A percentile compares a stretch with the other conserved stretches of the same genome.
These are phyloP conservation scores for Ceyx margarethae DNA, from an alignment of 2,113 vertebrate species.

Conservation along the genomic window DNA sequence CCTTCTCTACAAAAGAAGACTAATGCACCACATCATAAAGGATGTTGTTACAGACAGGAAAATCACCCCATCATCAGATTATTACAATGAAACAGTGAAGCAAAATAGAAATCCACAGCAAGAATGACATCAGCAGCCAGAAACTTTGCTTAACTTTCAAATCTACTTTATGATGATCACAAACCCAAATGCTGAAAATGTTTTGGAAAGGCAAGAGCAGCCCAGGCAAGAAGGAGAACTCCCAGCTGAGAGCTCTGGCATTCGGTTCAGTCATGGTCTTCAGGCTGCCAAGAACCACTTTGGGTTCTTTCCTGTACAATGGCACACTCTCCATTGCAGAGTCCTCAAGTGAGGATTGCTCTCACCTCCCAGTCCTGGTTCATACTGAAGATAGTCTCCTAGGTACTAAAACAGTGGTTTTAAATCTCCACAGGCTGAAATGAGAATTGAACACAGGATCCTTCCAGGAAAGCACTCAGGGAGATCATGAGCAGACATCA, in stretches of 20 bases:
- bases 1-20: not conserved
- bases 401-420: not conserved
- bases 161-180: not conserved
- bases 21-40: not conserved
- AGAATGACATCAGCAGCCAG: not conserved
- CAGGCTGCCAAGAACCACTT: not conserved
- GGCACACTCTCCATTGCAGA: not conserved
- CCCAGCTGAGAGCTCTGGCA: not conserved
- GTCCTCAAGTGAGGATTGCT: not conserved
- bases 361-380: not conserved
- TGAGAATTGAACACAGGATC: not conserved
- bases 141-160: not conserved
- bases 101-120: not conserved
- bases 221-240: not conserved
- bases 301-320: not conserved
- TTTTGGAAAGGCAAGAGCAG: not conserved
- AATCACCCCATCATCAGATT: not conserved
- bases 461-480: not conserved
- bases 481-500: not conserved
- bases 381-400: not conserved
- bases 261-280: no score
- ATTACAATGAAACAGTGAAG: not conserved
- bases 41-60: not conserved
- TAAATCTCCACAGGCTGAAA: not conserved
- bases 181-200: not conserved